Evolutionary conservation across 2,888 invertebrate species (phyloP).

Genomic region (Apomyelois bistriatella): DNA sequence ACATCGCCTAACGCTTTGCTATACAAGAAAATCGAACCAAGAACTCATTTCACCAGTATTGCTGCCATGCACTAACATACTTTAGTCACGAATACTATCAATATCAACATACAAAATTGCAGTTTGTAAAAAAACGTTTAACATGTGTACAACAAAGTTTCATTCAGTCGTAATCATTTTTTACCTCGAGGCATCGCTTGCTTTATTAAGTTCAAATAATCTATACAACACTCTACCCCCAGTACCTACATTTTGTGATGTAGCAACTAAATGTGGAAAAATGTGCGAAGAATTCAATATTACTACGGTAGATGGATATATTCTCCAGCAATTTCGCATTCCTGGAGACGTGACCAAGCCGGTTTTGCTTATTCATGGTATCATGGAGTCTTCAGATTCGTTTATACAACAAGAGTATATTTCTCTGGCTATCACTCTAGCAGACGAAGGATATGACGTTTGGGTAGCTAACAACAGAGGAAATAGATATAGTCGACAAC

Average conservation of each 20-base stretch:
- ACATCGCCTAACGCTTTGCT: too few relatives aligned
- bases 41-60: too few relatives aligned
- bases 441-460: conserved; percentile 16
- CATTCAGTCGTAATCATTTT: not conserved
- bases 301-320: conserved; percentile 19
- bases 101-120: too few relatives aligned
- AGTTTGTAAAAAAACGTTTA: too few relatives aligned
- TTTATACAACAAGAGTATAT: conserved; percentile 13
- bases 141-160: too few relatives aligned
- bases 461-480: conserved; percentile 18
- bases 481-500: conserved; percentile 16
- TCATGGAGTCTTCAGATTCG: conserved; percentile 15
- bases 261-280: conserved; percentile 15
- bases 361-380: conserved; percentile 17
- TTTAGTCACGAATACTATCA: too few relatives aligned
- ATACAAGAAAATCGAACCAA: too few relatives aligned
- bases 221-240: not conserved
- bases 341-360: conserved; percentile 16
- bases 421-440: conserved; percentile 9
- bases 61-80: too few relatives aligned
- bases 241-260: conserved; percentile 11
- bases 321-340: conserved; percentile 27
- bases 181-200: not conserved
- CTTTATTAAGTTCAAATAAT: not conserved
- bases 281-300: conserved; percentile 15